These are phyloP conservation scores for Brachypalpus laphriformis DNA, from an alignment of 2,888 invertebrate species.

Conservation along the genomic window DNA sequence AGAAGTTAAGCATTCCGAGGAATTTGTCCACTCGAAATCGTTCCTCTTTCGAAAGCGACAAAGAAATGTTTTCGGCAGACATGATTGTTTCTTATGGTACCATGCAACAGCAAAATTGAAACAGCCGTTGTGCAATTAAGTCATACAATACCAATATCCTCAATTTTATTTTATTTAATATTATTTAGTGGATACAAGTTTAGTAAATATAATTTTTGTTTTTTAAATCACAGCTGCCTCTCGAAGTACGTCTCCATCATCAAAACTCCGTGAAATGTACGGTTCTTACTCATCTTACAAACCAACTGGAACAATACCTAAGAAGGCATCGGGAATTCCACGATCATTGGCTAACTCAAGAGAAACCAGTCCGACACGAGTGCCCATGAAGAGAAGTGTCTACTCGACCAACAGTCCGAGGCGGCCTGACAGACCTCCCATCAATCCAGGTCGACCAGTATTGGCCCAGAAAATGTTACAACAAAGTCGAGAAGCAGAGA, in stretches of 20 bases:
- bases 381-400: conserved; percentile 79
- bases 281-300: conserved; percentile 82
- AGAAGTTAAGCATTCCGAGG: no score
- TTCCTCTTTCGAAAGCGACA: no score
- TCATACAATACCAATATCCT: no score
- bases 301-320: conserved; percentile 84
- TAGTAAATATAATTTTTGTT: neutral
- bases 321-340: conserved; percentile 88
- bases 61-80: no score
- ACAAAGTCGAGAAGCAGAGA: conserved; percentile 94
- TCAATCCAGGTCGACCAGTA: conserved; percentile 85
- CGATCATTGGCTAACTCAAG: conserved; percentile 87
- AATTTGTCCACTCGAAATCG: no score
- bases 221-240: conserved; percentile 89
- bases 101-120: no score
- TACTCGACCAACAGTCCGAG: conserved; percentile 80
- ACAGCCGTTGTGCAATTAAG: no score
- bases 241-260: conserved; percentile 96
- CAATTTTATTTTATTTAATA: no score
- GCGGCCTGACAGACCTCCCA: conserved; percentile 84
- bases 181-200: neutral
- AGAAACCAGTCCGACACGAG: conserved; percentile 86
- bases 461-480: conserved; percentile 93
- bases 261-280: conserved; percentile 89
- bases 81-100: no score